These are phyloP conservation scores for Xyrauchen texanus DNA, from an alignment of 2,113 vertebrate species.

Conservation along the genomic window DNA sequence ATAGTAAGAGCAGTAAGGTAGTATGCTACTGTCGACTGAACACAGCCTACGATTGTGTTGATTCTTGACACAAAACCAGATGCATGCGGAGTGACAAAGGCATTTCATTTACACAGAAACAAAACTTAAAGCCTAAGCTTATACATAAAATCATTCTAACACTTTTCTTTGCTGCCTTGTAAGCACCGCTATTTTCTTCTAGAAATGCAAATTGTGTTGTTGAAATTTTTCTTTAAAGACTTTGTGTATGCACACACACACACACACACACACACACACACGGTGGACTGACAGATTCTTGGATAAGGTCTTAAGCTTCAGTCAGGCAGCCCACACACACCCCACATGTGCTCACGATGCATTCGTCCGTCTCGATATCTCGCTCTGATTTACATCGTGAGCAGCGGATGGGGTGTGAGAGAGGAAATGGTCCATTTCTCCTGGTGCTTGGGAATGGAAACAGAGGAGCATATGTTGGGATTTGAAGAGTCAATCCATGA, in stretches of 20 bases:
- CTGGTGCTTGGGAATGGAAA: conserved; percentile 69
- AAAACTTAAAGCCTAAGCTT: too few species aligned
- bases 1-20: too few species aligned
- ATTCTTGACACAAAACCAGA: too few species aligned
- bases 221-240: conserved; percentile 26
- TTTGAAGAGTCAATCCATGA: conserved; percentile 99
- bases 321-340: conserved; percentile 50
- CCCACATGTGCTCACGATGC: conserved; percentile 47
- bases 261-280: conserved; percentile 48
- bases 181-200: background rate
- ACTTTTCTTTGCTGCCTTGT: too few species aligned
- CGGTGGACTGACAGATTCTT: conserved; percentile 31
- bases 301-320: conserved; percentile 44
- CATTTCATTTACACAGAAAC: too few species aligned
- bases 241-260: conserved; percentile 35
- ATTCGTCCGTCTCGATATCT: conserved; percentile 59
- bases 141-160: too few species aligned
- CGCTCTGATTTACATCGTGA: conserved; percentile 54
- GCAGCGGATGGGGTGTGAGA: conserved; percentile 64
- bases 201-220: background rate
- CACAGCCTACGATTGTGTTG: too few species aligned
- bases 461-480: conserved; percentile 79
- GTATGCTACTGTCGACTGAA: too few species aligned
- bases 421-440: conserved; percentile 76
- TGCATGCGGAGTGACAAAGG: too few species aligned